phyloP scores from a whole-genome alignment of 2,797 vertebrate species.

The Glyptemys insculpta region DNA sequence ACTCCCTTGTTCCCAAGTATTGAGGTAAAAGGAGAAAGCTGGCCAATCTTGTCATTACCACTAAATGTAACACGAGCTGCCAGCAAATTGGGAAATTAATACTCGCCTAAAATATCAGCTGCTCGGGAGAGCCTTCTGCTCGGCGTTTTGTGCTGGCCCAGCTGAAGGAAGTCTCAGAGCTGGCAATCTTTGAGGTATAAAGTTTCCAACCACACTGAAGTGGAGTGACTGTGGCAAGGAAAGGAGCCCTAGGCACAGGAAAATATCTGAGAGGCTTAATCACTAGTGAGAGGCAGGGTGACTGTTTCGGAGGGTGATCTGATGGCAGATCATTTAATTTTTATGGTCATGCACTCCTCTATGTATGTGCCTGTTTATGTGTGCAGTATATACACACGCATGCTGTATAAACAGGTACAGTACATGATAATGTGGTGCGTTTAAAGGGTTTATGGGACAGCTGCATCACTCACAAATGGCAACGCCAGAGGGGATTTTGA shows the following conservation, averaged over 20 bases:
- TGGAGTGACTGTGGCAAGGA: slow-evolving; percentile 43
- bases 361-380: background rate
- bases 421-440: background rate
- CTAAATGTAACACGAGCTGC: slow-evolving; percentile 67
- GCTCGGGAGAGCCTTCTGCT: slow-evolving; percentile 66
- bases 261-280: background rate
- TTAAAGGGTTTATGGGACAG: background rate
- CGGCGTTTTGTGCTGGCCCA: slow-evolving; percentile 1
- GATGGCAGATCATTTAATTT: slow-evolving; percentile 2
- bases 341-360: background rate
- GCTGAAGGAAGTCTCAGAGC: slow-evolving; percentile 49
- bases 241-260: background rate
- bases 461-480: background rate
- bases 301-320: background rate
- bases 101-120: slow-evolving; percentile 68
- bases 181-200: slow-evolving; percentile 37
- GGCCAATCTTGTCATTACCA: slow-evolving; percentile 58
- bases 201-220: slow-evolving; percentile 37
- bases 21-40: slow-evolving; percentile 22
- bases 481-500: background rate
- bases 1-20: slow-evolving; percentile 60
- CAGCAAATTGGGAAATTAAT: slow-evolving; percentile 76
- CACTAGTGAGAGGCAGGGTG: background rate
- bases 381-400: background rate
- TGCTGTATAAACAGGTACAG: background rate